Conservation (phyloP, 2,797 vertebrate species). For the Iguana delicatissima region DNA sequence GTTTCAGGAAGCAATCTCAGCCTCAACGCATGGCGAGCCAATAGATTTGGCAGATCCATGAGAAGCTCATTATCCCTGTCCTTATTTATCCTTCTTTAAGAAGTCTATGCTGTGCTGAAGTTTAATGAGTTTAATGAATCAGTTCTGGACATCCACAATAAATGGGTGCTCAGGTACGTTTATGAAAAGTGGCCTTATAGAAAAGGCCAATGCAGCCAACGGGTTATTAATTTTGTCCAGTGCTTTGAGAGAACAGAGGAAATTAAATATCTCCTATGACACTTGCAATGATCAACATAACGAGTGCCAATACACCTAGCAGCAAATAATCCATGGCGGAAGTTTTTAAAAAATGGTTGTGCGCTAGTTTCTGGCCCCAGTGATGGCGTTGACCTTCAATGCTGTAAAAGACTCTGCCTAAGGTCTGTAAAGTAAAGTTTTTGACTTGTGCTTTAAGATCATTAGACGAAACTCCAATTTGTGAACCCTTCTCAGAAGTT, state of each 20-base stretch:
- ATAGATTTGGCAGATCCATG: slow-evolving; percentile 19
- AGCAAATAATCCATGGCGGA: slow-evolving; percentile 10
- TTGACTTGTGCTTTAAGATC: neutral
- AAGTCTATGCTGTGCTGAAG: neutral
- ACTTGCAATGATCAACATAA: slow-evolving; percentile 12
- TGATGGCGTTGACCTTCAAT: neutral
- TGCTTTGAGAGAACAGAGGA: neutral
- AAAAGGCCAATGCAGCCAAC: neutral
- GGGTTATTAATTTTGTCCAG: neutral
- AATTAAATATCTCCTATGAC: slow-evolving; percentile 23
- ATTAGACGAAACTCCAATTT: neutral
- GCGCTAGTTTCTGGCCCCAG: neutral
- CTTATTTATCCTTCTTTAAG: slow-evolving; percentile 35
- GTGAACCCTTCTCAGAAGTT: neutral
- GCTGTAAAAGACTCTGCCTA: neutral
- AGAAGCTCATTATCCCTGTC: slow-evolving; percentile 17
- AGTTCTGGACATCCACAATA: neutral
- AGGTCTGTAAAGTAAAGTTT: neutral
- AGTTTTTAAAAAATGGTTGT: neutral
- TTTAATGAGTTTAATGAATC: slow-evolving; percentile 25
- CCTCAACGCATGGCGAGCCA: neutral
- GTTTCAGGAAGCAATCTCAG: slow-evolving; percentile 28
- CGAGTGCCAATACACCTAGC: neutral
- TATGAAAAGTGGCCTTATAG: slow-evolving; percentile 11
- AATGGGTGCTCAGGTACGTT: neutral